phyloP scores from a whole-genome alignment of 2,113 vertebrate species.

The Ptilorrhoa leucosticta region DNA sequence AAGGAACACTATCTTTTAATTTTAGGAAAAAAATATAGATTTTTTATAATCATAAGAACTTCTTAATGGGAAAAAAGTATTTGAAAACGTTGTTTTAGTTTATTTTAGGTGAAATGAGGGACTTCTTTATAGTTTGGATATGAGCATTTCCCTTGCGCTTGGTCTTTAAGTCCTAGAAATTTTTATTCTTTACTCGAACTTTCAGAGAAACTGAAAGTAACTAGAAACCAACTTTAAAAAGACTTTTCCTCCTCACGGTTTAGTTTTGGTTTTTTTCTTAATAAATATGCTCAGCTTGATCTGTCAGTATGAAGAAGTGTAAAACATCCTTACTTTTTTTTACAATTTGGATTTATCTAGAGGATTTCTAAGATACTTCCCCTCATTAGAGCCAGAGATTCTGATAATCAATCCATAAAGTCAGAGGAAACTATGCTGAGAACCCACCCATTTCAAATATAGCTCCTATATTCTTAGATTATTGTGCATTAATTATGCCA shows the following conservation, averaged over 20 bases:
- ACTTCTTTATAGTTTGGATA: background rate
- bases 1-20: background rate
- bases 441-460: background rate
- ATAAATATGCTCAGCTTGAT: background rate
- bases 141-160: background rate
- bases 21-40: background rate
- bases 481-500: background rate
- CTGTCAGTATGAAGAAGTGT: background rate
- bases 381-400: background rate
- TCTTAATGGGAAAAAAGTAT: background rate
- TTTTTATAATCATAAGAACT: background rate
- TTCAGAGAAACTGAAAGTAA: constrained; percentile 3
- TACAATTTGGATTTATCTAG: background rate
- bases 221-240: background rate
- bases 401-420: background rate
- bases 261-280: background rate
- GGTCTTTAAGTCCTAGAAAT: background rate
- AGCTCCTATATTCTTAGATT: background rate
- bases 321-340: background rate
- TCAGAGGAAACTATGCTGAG: background rate
- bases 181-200: background rate
- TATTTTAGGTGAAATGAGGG: background rate
- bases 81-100: background rate
- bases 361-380: background rate
- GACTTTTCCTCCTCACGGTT: background rate